Conservation (phyloP, 1,140 invertebrate species). For the Cydia splendana region DNA sequence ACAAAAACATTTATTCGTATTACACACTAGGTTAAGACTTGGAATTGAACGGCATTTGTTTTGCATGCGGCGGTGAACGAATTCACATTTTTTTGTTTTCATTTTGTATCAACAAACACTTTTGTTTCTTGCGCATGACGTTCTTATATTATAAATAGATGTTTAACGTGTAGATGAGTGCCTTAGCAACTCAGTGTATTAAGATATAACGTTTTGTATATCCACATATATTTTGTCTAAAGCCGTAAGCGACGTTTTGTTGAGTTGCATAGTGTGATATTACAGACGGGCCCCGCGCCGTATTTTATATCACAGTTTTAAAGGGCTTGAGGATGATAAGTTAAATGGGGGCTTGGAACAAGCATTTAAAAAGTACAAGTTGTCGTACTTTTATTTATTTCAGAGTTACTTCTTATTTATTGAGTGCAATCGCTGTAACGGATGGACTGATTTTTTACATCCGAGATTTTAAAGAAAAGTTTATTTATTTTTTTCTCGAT, state of each 20-base stretch:
- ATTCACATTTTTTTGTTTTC: slow-evolving; percentile 54
- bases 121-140: slow-evolving; percentile 57
- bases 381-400: slow-evolving; percentile 63
- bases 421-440: slow-evolving; percentile 69
- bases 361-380: slow-evolving; percentile 60
- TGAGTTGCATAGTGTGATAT: slow-evolving; percentile 3
- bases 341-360: slow-evolving; percentile 46
- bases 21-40: slow-evolving; percentile 73
- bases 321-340: slow-evolving; percentile 42
- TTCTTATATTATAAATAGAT: slow-evolving; percentile 65
- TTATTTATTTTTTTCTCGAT: slow-evolving; percentile 57
- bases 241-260: slow-evolving; percentile 40
- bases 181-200: slow-evolving; percentile 77
- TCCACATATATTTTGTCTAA: slow-evolving; percentile 51
- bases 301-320: slow-evolving; percentile 48
- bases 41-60: slow-evolving; percentile 72
- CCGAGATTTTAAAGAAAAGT: slow-evolving; percentile 54
- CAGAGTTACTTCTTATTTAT: slow-evolving; percentile 62
- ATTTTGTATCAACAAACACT: slow-evolving; percentile 44
- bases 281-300: neutral
- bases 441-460: slow-evolving; percentile 74
- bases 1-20: slow-evolving; percentile 75
- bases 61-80: slow-evolving; percentile 70
- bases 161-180: slow-evolving; percentile 73
- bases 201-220: slow-evolving; percentile 57